Evolutionary conservation across 2,888 invertebrate genomes (phyloP).

Genomic region (Pediacus dermestoides): DNA sequence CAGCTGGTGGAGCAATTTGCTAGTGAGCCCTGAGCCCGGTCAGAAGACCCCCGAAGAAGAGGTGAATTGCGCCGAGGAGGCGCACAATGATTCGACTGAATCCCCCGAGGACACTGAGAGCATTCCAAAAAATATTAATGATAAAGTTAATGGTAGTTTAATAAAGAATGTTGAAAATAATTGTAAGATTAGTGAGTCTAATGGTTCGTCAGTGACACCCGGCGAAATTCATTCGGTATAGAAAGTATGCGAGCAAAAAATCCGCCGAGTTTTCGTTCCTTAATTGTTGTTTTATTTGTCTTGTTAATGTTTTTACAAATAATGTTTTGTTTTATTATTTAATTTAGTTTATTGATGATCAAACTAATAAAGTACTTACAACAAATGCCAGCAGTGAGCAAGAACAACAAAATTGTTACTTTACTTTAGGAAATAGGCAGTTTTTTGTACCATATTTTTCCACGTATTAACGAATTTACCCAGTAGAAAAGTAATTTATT

Average conservation of each 20-base stretch:
- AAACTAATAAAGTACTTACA: not conserved
- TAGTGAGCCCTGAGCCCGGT: conserved; percentile 51
- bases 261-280: conserved; percentile 1
- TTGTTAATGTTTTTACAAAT: too few species aligned
- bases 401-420: too few species aligned
- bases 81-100: conserved; percentile 16
- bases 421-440: too few species aligned
- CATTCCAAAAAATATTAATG: conserved; percentile 31
- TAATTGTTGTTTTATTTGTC: not conserved
- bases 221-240: conserved; percentile 43
- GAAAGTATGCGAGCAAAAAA: too few species aligned
- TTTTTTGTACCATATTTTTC: too few species aligned
- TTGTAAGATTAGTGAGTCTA: conserved; percentile 1
- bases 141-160: conserved; percentile 28
- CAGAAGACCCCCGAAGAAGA: conserved; percentile 33
- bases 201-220: too few species aligned
- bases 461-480: too few species aligned
- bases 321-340: too few species aligned
- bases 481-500: too few species aligned
- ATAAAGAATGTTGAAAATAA: conserved; percentile 18
- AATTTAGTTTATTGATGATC: not conserved
- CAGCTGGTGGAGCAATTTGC: conserved; percentile 79
- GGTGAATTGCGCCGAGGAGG: conserved; percentile 16
- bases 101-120: conserved; percentile 18
- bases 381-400: too few species aligned